Evolutionary conservation across 2,888 invertebrate genomes (phyloP).

Genomic region (Troides aeacus): DNA sequence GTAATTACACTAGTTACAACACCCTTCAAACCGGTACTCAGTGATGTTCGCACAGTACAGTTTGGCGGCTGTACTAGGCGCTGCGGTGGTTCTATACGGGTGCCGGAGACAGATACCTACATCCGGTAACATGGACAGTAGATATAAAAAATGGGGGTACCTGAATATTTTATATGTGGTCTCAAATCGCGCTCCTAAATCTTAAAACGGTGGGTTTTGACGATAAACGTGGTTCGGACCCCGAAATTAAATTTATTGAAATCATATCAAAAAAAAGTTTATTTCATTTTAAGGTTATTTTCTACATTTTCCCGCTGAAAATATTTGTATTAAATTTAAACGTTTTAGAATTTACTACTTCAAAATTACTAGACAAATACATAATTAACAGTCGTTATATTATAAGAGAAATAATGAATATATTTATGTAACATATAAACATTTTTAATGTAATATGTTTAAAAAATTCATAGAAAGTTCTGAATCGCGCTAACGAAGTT

Average conservation of each 20-base stretch:
- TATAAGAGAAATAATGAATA: background rate
- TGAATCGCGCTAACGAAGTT: constrained; percentile 54
- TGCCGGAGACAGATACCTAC: no score
- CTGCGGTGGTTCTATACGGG: no score
- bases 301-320: background rate
- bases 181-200: no score
- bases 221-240: background rate
- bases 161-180: no score
- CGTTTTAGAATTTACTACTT: background rate
- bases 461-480: constrained; percentile 23
- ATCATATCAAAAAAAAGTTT: background rate
- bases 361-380: background rate
- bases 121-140: no score
- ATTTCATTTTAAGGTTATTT: background rate
- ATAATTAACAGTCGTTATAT: background rate
- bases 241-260: background rate
- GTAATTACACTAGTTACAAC: no score
- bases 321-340: background rate
- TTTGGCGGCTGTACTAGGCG: no score
- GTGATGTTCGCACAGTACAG: no score
- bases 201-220: background rate
- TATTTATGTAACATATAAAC: background rate
- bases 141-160: no score
- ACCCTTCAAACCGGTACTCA: no score
- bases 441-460: background rate